Percentiles rank a stretch among this genome's conserved stretches.
Conservation (phyloP, 2,888 invertebrate genomes). For the Cataglyphis albicans region DNA sequence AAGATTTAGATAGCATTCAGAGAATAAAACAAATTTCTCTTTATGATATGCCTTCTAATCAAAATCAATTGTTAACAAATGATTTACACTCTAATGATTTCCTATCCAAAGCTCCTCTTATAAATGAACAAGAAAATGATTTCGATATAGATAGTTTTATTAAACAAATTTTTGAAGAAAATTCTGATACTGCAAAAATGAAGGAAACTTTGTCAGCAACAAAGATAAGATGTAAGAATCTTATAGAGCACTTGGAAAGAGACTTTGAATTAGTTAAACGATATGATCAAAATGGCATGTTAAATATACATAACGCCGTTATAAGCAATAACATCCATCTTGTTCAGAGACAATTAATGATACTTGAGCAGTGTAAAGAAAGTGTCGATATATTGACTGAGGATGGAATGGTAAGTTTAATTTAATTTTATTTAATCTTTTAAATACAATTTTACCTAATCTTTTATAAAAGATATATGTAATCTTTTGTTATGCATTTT, state of each 20-base stretch:
- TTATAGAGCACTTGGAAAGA: constrained; percentile 68
- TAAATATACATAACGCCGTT: constrained; percentile 81
- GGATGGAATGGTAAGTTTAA: constrained; percentile 74
- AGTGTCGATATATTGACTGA: constrained; percentile 75
- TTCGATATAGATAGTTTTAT: constrained; percentile 62
- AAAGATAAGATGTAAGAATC: constrained; percentile 48
- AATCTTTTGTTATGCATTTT: constrained; percentile 31
- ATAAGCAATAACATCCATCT: constrained; percentile 64
- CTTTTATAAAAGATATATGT: not conserved
- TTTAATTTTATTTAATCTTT: constrained; percentile 6
- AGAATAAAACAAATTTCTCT: constrained; percentile 60
- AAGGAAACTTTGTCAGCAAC: constrained; percentile 67
- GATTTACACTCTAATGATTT: not conserved
- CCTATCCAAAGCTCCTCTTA: not conserved
- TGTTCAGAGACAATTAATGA: constrained; percentile 75
- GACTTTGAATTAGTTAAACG: constrained; percentile 74
- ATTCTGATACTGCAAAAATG: constrained; percentile 59
- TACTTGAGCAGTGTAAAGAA: constrained; percentile 73
- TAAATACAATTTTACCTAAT: constrained; percentile 20
- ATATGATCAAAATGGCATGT: constrained; percentile 76
- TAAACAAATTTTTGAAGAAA: constrained; percentile 56
- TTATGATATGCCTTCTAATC: too few species aligned
- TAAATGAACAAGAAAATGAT: not conserved
- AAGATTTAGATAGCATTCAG: constrained; percentile 58
- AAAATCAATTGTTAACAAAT: not conserved